Conservation (phyloP, 2,888 invertebrate genomes). For the Scaeva pyrastri region DNA sequence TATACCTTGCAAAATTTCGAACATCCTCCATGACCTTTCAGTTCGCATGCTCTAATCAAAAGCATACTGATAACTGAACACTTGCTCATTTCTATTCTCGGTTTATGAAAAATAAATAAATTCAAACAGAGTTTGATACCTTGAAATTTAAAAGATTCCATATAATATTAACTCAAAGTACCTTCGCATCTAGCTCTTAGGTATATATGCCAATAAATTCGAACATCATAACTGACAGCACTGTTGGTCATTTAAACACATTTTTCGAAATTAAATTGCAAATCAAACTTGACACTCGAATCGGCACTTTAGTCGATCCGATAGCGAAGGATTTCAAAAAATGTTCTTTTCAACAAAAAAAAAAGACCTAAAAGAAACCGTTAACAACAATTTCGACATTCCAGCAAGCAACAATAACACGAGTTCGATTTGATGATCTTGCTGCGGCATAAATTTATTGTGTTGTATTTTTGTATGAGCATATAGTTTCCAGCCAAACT, state of each 20-base stretch:
- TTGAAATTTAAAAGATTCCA: too few relatives aligned
- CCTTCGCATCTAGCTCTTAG: too few relatives aligned
- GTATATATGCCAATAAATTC: too few relatives aligned
- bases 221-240: background rate
- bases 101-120: too few relatives aligned
- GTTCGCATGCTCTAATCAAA: too few relatives aligned
- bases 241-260: background rate
- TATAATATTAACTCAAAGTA: too few relatives aligned
- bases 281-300: slow-evolving; percentile 26
- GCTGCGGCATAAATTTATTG: slow-evolving; percentile 62
- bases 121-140: too few relatives aligned
- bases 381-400: slow-evolving; percentile 65
- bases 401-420: slow-evolving; percentile 53
- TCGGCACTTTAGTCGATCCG: slow-evolving; percentile 19
- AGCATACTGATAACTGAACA: too few relatives aligned
- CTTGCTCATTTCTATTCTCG: too few relatives aligned
- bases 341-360: slow-evolving; percentile 45
- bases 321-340: slow-evolving; percentile 4
- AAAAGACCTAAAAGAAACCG: slow-evolving; percentile 12
- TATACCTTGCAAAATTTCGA: too few relatives aligned
- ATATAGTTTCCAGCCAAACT: slow-evolving; percentile 42
- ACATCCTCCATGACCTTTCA: too few relatives aligned
- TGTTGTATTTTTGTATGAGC: slow-evolving; percentile 9
- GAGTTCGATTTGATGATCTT: slow-evolving; percentile 50
- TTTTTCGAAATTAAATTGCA: background rate